These are phyloP conservation scores for Eurosta solidaginis DNA, from an alignment of 1,140 invertebrate genomes.

Conservation along the genomic window DNA sequence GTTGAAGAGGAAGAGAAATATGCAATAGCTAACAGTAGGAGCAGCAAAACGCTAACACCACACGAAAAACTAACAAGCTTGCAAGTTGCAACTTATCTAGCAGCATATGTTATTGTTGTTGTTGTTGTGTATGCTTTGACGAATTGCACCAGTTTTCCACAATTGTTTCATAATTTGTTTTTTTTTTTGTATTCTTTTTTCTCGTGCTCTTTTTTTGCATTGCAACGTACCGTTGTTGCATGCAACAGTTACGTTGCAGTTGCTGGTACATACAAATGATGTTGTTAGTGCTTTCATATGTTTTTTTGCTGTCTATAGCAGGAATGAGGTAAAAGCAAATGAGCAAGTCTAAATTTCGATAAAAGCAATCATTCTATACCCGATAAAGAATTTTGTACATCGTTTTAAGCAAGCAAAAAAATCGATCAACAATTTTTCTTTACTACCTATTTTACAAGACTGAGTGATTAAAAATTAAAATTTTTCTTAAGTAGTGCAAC, in stretches of 20 bases:
- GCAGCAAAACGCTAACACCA: neutral
- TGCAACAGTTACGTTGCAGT: conserved; percentile 18
- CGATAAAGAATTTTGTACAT: no score
- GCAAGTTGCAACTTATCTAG: conserved; percentile 9
- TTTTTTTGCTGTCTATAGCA: no score
- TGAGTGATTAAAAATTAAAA: no score
- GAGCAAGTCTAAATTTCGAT: no score
- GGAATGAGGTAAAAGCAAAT: no score
- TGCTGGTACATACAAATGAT: conserved; percentile 8
- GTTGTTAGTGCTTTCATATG: no score
- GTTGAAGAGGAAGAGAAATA: neutral
- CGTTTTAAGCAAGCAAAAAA: no score
- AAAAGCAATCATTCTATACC: no score
- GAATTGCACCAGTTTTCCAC: conserved; percentile 12
- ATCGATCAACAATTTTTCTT: no score
- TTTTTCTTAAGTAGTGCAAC: no score
- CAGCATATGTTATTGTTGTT: neutral
- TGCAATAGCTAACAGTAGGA: neutral
- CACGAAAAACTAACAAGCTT: neutral
- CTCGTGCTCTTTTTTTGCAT: neutral
- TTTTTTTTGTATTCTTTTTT: neutral
- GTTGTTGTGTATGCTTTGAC: no score
- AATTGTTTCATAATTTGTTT: neutral
- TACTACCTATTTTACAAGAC: no score
- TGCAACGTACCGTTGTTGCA: neutral